Conservation (phyloP, 2,888 invertebrate species). For the Tribolium freemani region DNA sequence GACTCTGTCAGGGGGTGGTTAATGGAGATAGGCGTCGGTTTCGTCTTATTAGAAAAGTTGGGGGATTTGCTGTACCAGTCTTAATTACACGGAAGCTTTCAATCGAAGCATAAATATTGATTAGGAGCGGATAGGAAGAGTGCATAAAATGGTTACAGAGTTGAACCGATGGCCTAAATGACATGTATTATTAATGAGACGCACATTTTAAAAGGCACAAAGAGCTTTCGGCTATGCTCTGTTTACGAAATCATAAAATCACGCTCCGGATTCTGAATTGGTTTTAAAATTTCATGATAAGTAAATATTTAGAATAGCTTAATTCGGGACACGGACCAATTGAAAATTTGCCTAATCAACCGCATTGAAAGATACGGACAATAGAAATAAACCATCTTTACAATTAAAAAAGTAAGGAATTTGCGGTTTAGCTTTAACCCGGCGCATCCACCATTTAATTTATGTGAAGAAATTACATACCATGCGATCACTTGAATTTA, state of each 20-base stretch:
- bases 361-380: no score
- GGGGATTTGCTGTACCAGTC: slow-evolving; percentile 20
- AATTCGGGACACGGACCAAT: neutral
- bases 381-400: no score
- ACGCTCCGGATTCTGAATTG: slow-evolving; percentile 17
- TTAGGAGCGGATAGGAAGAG: slow-evolving; percentile 35
- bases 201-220: slow-evolving; percentile 40
- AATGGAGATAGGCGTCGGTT: slow-evolving; percentile 12
- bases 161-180: slow-evolving; percentile 39
- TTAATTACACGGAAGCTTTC: slow-evolving; percentile 38
- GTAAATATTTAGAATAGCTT: slow-evolving; percentile 21
- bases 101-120: slow-evolving; percentile 42
- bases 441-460: no score
- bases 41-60: slow-evolving; percentile 38
- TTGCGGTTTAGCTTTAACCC: no score
- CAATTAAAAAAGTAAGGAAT: no score
- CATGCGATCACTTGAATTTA: no score
- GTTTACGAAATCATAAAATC: slow-evolving; percentile 43
- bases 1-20: neutral
- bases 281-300: slow-evolving; percentile 31
- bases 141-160: slow-evolving; percentile 38
- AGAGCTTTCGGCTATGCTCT: slow-evolving; percentile 37
- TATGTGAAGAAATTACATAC: no score
- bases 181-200: slow-evolving; percentile 43
- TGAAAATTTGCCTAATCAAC: neutral